Percentiles rank a stretch among this genome's conserved stretches.
Evolutionary conservation across 2,797 vertebrate genomes (phyloP).

Genomic region (Brachyrhaphis roseni): DNA sequence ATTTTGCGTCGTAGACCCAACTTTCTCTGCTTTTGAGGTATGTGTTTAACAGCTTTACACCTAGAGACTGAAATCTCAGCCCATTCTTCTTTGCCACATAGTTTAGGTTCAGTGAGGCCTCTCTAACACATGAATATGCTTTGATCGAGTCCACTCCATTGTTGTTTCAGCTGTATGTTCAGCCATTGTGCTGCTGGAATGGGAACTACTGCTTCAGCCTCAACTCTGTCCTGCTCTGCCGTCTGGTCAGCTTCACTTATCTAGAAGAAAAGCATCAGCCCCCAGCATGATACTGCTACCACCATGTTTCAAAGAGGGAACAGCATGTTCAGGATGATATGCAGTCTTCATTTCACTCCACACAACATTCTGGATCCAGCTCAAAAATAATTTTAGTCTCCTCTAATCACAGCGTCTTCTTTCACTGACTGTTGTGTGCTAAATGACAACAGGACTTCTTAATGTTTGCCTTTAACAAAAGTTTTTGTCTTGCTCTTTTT

Average conservation of each 20-base stretch:
- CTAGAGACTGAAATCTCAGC: background rate
- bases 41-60: background rate
- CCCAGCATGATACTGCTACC: background rate
- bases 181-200: background rate
- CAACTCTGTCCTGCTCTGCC: background rate
- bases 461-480: background rate
- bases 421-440: background rate
- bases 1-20: background rate
- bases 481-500: background rate
- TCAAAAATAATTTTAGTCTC: background rate
- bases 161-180: background rate
- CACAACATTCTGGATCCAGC: background rate
- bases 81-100: background rate
- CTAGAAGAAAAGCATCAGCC: background rate
- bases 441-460: background rate
- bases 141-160: background rate
- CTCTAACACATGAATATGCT: background rate
- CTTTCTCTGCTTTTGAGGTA: background rate
- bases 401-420: background rate
- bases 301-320: background rate
- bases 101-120: background rate
- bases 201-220: background rate
- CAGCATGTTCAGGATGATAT: background rate
- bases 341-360: background rate
- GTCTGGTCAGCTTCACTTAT: background rate